A percentile compares a stretch with the other conserved stretches of the same genome.
These are phyloP conservation scores for Sylvia borin DNA, from an alignment of 2,797 vertebrate species.

Conservation along the genomic window DNA sequence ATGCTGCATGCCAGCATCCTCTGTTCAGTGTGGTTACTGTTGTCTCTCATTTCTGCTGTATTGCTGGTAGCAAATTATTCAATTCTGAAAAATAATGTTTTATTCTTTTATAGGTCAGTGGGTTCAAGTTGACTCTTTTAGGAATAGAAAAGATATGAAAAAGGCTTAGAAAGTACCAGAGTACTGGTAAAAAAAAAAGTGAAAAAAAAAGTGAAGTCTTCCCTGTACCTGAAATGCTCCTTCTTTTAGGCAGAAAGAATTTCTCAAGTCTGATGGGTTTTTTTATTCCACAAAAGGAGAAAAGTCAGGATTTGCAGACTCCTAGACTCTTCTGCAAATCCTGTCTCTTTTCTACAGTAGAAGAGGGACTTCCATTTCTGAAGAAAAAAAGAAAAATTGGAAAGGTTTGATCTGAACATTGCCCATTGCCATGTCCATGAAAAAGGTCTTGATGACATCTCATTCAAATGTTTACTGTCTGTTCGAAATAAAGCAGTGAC, in stretches of 20 bases:
- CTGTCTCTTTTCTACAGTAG: background rate
- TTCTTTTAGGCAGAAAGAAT: background rate
- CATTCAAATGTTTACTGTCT: background rate
- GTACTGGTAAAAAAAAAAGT: too few relatives aligned
- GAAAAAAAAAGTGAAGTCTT: background rate
- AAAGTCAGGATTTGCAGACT: background rate
- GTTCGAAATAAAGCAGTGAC: background rate
- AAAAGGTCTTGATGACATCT: background rate
- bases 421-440: background rate
- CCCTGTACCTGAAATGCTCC: background rate
- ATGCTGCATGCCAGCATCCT: background rate
- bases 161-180: background rate
- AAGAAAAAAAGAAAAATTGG: background rate
- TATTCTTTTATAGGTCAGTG: background rate
- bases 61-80: background rate
- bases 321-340: background rate
- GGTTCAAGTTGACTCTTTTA: background rate
- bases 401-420: background rate
- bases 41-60: background rate
- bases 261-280: background rate
- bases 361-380: background rate
- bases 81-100: background rate
- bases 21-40: background rate
- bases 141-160: background rate
- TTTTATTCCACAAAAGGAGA: background rate